Percentiles rank a stretch among this genome's conserved stretches.
Conservation (phyloP, 2,797 vertebrate genomes). For the Stomatorhinus walkeri region DNA sequence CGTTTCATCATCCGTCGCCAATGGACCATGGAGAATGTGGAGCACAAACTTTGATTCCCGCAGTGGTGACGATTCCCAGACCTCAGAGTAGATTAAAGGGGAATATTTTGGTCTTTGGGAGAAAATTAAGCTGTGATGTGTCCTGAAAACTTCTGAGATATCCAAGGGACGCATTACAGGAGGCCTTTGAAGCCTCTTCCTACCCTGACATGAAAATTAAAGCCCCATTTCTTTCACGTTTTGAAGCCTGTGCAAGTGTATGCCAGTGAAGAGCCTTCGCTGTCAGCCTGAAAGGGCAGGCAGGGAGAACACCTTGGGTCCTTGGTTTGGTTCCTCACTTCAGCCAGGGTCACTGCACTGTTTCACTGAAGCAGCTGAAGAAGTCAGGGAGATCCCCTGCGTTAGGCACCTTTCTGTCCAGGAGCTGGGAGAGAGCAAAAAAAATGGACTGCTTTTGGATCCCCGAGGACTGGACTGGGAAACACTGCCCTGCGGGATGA, state of each 20-base stretch:
- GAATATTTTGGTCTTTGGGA: slow-evolving; percentile 5
- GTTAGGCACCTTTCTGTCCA: not conserved
- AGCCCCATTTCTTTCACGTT: not conserved
- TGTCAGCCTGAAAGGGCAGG: not conserved
- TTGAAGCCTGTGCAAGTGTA: not conserved
- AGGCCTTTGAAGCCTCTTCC: not conserved
- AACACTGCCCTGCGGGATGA: not conserved
- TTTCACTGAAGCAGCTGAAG: not conserved
- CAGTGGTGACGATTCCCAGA: not conserved
- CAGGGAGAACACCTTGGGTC: not conserved
- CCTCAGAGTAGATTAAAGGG: not conserved
- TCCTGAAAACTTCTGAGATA: not conserved
- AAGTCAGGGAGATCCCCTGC: not conserved
- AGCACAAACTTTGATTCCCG: slow-evolving; percentile 7
- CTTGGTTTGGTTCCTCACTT: not conserved
- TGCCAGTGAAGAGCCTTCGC: not conserved
- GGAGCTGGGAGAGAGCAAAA: not conserved
- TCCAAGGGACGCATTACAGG: not conserved
- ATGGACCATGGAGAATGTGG: not conserved
- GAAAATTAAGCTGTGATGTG: not conserved
- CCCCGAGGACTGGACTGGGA: not conserved
- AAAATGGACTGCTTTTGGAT: not conserved
- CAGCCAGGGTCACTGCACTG: not conserved
- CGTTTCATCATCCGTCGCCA: not conserved
- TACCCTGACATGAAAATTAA: not conserved